Conservation (phyloP, 2,113 vertebrate genomes). For the Varanus komodoensis region DNA sequence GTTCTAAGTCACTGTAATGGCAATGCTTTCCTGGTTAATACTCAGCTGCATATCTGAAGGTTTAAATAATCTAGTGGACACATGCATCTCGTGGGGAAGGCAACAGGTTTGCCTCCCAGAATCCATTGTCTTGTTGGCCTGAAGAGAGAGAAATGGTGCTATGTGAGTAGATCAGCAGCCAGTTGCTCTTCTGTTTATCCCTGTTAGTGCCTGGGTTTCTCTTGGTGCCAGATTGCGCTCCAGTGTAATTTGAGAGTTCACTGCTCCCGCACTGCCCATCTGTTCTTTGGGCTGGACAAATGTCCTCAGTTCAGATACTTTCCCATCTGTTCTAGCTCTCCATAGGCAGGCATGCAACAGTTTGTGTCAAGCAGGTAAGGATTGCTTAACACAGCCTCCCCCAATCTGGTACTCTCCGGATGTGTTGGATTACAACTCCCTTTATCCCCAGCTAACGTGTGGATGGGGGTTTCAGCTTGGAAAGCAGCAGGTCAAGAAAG, state of each 20-base stretch:
- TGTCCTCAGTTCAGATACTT: background rate
- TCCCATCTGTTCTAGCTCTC: background rate
- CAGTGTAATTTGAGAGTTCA: background rate
- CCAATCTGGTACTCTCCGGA: too few species aligned
- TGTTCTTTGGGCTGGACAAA: background rate
- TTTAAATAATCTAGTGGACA: too few species aligned
- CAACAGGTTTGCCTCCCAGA: too few species aligned
- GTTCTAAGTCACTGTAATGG: background rate
- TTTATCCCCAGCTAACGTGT: too few species aligned
- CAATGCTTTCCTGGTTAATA: too few species aligned
- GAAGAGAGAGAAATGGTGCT: background rate
- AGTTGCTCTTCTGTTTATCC: background rate
- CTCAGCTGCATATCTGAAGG: too few species aligned
- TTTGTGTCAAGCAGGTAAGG: background rate
- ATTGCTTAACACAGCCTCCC: background rate
- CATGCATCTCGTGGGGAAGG: too few species aligned
- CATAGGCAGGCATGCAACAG: background rate
- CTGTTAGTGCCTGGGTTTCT: background rate
- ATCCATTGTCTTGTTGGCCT: background rate
- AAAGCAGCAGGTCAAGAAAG: background rate
- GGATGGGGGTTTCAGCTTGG: too few species aligned
- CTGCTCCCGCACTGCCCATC: background rate
- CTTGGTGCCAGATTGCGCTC: background rate
- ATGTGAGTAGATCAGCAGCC: background rate
- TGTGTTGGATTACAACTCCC: too few species aligned